A percentile compares a stretch with the other conserved stretches of the same genome.
phyloP scores from a whole-genome alignment of 2,888 invertebrate genomes.

The Gryllus longicercus region DNA sequence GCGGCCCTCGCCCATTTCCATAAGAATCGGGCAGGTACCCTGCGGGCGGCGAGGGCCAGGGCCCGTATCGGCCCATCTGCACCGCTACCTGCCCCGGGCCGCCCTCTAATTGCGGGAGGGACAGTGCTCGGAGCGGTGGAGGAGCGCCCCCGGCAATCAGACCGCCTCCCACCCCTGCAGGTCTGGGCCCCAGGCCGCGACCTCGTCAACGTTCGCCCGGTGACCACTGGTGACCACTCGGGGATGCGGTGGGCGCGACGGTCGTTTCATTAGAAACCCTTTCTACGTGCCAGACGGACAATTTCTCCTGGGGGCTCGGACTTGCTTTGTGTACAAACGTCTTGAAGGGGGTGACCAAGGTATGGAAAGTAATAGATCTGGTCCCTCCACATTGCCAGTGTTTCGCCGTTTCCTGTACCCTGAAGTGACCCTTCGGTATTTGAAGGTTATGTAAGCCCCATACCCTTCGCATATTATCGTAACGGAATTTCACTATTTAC shows the following conservation, averaged over 20 bases:
- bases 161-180: neutral
- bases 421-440: too few species aligned
- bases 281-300: too few species aligned
- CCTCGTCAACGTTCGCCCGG: neutral
- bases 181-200: neutral
- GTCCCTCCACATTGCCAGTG: too few species aligned
- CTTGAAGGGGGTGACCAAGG: too few species aligned
- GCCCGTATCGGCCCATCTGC: neutral
- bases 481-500: too few species aligned
- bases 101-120: neutral
- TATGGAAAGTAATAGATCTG: too few species aligned
- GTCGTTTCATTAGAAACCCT: too few species aligned
- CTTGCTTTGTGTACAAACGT: too few species aligned
- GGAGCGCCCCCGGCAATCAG: neutral
- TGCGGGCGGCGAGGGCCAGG: neutral
- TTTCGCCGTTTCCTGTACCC: too few species aligned
- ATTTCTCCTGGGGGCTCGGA: too few species aligned
- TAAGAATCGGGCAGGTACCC: neutral
- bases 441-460: too few species aligned
- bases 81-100: constrained; percentile 17
- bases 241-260: neutral
- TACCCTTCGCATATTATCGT: too few species aligned
- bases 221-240: neutral
- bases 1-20: neutral
- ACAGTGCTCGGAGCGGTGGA: neutral